Conservation (phyloP, 2,888 invertebrate genomes). For the Luperina testacea region DNA sequence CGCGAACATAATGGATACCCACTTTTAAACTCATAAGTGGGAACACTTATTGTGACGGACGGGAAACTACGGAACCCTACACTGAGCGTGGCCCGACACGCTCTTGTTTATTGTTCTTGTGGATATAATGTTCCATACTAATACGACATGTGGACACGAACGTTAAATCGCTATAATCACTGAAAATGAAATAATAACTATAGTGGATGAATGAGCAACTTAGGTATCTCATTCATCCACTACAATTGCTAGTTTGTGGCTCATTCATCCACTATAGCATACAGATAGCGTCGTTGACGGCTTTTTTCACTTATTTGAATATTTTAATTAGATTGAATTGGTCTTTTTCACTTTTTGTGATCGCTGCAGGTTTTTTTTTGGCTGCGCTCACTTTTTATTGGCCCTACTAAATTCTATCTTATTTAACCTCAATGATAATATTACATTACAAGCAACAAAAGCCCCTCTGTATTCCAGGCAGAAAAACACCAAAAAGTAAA, state of each 20-base stretch:
- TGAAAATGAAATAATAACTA: no score
- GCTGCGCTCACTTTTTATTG: neutral
- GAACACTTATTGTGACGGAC: no score
- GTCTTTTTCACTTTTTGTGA: conserved; percentile 54
- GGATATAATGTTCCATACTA: neutral
- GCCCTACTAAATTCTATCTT: neutral
- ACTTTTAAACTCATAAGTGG: no score
- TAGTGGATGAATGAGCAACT: no score
- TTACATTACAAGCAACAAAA: no score
- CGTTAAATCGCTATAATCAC: no score
- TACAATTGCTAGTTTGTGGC: conserved; percentile 53
- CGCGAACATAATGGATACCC: no score
- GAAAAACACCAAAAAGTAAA: neutral
- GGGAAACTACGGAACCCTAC: no score
- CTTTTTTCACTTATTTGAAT: no score
- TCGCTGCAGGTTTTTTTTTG: neutral
- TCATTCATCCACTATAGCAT: conserved; percentile 76
- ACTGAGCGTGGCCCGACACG: no score
- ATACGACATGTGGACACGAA: neutral
- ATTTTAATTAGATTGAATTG: conserved; percentile 81
- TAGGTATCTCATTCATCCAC: neutral
- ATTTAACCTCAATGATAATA: neutral
- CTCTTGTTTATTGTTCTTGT: neutral
- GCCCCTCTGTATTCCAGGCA: neutral
- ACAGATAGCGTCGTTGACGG: conserved; percentile 78